A percentile compares a stretch with the other conserved stretches of the same genome.
Evolutionary conservation across 2,797 vertebrate species (phyloP).

Genomic region (Sebastes aleutianus): DNA sequence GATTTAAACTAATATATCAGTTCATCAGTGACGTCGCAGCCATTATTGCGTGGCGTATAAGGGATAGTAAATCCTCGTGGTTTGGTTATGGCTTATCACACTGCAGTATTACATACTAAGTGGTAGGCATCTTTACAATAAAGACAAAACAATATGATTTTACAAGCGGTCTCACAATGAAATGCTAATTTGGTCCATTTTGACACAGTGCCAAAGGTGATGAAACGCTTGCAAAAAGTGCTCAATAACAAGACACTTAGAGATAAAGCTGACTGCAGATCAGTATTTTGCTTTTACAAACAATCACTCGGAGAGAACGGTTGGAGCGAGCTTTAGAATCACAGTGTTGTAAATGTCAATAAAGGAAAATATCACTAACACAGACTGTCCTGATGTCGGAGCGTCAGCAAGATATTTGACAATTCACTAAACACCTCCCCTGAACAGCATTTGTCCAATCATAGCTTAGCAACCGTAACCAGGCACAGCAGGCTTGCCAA

Average conservation of each 20-base stretch:
- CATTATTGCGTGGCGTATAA: conserved; percentile 59
- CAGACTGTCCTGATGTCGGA: not conserved
- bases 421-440: not conserved
- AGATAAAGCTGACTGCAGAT: not conserved
- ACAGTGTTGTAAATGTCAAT: no score
- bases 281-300: conserved; percentile 18
- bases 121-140: conserved; percentile 30
- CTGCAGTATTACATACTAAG: conserved; percentile 28
- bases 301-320: not conserved
- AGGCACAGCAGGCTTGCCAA: no score
- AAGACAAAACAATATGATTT: conserved; percentile 26
- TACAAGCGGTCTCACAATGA: conserved; percentile 22
- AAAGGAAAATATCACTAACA: not conserved
- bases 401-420: not conserved
- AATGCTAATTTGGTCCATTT: conserved; percentile 72
- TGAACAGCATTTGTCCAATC: not conserved
- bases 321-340: not conserved
- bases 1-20: conserved; percentile 35
- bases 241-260: conserved; percentile 7
- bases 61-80: conserved; percentile 45
- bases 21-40: conserved; percentile 47
- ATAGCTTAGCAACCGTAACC: not conserved
- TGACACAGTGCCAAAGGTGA: conserved; percentile 59
- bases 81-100: conserved; percentile 73
- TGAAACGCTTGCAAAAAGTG: conserved; percentile 20